phyloP scores from a whole-genome alignment of 2,888 invertebrate species.

The Phasia obesa region DNA sequence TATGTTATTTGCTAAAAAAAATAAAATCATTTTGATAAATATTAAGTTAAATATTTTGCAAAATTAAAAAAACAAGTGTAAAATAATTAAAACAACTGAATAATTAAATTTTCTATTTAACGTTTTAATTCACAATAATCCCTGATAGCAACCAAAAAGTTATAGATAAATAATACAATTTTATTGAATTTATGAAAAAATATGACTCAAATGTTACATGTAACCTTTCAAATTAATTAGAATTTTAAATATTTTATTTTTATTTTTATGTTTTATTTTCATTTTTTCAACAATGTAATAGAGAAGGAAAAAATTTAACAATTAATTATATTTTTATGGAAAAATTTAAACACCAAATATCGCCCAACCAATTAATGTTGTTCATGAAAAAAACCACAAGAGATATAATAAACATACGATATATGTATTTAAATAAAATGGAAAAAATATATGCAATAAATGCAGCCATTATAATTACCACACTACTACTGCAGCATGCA shows the following conservation, averaged over 20 bases:
- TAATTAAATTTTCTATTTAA: not conserved
- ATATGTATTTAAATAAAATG: too few relatives aligned
- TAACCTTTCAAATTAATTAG: conserved; percentile 48
- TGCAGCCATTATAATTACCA: conserved; percentile 20
- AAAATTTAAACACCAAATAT: conserved; percentile 31
- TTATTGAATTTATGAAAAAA: conserved; percentile 3
- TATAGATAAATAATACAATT: conserved; percentile 11
- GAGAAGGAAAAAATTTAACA: conserved; percentile 20
- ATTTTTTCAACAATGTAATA: conserved; percentile 10
- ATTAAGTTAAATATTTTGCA: not conserved
- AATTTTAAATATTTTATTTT: not conserved
- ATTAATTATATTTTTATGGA: conserved; percentile 35
- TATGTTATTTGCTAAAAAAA: conserved; percentile 20
- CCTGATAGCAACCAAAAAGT: not conserved
- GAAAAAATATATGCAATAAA: conserved; percentile 1
- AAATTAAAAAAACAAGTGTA: not conserved
- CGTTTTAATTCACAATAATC: conserved; percentile 1
- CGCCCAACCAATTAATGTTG: conserved; percentile 32
- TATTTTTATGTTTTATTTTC: not conserved
- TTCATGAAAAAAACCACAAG: conserved; percentile 53
- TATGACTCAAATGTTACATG: conserved; percentile 32
- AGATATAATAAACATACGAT: conserved; percentile 49
- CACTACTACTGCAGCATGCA: not conserved
- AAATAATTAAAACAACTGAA: conserved; percentile 1
- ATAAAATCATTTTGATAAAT: not conserved